Evolutionary conservation across 2,888 invertebrate species (phyloP).

Genomic region (Lagria hirta): DNA sequence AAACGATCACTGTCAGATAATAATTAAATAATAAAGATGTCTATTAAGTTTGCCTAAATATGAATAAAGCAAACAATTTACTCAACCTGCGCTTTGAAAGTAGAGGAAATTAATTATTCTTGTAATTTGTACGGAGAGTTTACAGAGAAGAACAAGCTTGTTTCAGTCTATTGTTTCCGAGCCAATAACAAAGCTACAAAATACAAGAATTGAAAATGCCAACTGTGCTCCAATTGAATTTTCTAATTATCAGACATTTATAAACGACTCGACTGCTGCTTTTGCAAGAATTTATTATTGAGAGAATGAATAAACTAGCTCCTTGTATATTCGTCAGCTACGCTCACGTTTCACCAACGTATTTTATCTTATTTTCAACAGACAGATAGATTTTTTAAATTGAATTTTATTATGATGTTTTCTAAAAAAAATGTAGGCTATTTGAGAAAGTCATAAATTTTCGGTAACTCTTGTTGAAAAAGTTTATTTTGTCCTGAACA

Average conservation of each 20-base stretch:
- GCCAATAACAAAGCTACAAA: conserved; percentile 4
- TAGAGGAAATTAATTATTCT: conserved; percentile 13
- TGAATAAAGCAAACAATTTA: conserved; percentile 10
- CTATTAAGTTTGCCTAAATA: conserved; percentile 10
- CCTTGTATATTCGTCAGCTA: background rate
- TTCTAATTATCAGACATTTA: conserved; percentile 14
- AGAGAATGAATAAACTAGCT: background rate
- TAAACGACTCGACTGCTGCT: too few species aligned
- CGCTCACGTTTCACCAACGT: conserved; percentile 8
- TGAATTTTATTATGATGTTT: conserved; percentile 23
- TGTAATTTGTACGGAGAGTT: conserved; percentile 8
- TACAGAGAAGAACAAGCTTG: conserved; percentile 6
- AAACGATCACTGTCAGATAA: conserved; percentile 14
- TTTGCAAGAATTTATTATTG: conserved; percentile 9
- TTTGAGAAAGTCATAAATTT: conserved; percentile 16
- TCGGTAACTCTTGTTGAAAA: too few species aligned
- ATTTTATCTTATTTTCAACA: conserved; percentile 18
- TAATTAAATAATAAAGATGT: conserved; percentile 17
- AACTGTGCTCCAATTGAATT: conserved; percentile 14
- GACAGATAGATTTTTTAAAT: conserved; percentile 22
- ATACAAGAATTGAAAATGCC: conserved; percentile 11
- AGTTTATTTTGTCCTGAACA: too few species aligned
- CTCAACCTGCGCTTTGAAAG: conserved; percentile 16
- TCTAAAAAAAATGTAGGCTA: conserved; percentile 18
- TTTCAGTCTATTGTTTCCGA: conserved; percentile 10